Conservation (phyloP, 2,888 invertebrate species). For the Gnatocerus cornutus region DNA sequence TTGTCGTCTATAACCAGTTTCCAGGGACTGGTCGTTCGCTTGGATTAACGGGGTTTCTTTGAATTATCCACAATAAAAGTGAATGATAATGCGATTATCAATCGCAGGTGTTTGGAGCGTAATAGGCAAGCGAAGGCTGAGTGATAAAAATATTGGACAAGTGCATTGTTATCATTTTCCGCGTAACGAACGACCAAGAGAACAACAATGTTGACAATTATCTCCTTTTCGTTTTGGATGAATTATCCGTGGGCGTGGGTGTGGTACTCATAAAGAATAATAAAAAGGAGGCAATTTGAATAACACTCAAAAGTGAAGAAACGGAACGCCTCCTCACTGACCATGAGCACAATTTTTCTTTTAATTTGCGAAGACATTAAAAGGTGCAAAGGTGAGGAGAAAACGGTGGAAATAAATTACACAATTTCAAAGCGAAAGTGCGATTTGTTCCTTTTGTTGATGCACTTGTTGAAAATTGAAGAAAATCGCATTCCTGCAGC, state of each 20-base stretch:
- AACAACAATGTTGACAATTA: too few relatives aligned
- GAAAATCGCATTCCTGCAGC: too few relatives aligned
- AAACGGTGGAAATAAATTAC: constrained; percentile 7
- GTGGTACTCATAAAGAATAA: constrained; percentile 7
- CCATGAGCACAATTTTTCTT: neutral
- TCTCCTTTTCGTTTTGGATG: constrained; percentile 1
- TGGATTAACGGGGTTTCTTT: constrained; percentile 36
- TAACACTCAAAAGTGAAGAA: constrained; percentile 1
- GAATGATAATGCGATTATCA: constrained; percentile 36
- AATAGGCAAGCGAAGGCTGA: constrained; percentile 35
- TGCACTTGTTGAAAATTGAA: too few relatives aligned
- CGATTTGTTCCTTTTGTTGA: too few relatives aligned
- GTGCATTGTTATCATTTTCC: constrained; percentile 2
- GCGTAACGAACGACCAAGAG: neutral
- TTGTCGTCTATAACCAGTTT: constrained; percentile 38
- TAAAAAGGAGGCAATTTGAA: constrained; percentile 12
- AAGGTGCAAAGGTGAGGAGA: constrained; percentile 11
- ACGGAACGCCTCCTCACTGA: neutral
- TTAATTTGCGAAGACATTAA: neutral
- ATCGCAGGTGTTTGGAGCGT: constrained; percentile 26
- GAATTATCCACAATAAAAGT: constrained; percentile 27
- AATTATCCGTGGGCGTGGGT: neutral
- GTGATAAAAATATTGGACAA: constrained; percentile 4
- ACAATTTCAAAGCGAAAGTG: neutral
- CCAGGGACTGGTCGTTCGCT: constrained; percentile 31